These are phyloP conservation scores for Cheilosia urbana DNA, from an alignment of 2,888 invertebrate genomes.

Conservation along the genomic window DNA sequence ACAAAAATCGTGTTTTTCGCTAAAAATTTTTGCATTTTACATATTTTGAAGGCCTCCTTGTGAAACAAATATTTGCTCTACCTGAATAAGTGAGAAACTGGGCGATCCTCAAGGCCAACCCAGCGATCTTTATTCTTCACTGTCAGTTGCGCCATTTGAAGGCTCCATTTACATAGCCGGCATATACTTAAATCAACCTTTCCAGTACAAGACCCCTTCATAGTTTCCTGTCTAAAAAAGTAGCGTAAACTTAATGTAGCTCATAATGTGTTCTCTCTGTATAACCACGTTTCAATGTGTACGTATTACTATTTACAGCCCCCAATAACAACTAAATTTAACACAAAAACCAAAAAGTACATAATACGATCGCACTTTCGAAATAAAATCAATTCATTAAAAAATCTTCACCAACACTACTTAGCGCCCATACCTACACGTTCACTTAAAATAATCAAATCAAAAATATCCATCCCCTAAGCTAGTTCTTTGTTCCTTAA, in stretches of 20 bases:
- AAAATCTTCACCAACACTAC: slow-evolving; percentile 22
- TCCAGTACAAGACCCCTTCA: slow-evolving; percentile 12
- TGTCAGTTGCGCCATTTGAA: no score
- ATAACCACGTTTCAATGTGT: slow-evolving; percentile 32
- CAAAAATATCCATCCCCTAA: slow-evolving; percentile 1
- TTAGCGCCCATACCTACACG: slow-evolving; percentile 33
- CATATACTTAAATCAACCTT: not conserved
- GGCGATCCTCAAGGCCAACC: no score
- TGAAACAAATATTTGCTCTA: no score
- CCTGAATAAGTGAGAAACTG: no score
- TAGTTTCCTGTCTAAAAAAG: slow-evolving; percentile 1
- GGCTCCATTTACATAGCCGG: no score
- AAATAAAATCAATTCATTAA: slow-evolving; percentile 33
- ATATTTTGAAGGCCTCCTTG: no score
- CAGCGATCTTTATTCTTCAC: no score
- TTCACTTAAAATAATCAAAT: slow-evolving; percentile 16
- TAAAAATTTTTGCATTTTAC: no score
- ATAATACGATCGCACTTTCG: slow-evolving; percentile 28
- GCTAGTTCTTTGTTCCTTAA: slow-evolving; percentile 6
- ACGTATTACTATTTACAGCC: slow-evolving; percentile 44
- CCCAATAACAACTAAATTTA: slow-evolving; percentile 40
- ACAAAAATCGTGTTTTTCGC: no score
- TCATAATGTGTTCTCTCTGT: slow-evolving; percentile 31
- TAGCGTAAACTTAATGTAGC: slow-evolving; percentile 1
- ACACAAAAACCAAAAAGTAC: slow-evolving; percentile 23